Evolutionary conservation across 2,797 vertebrate species (phyloP), one percentile per base, ranked within the genome.

Genomic region (Falco biarmicus): DNA sequence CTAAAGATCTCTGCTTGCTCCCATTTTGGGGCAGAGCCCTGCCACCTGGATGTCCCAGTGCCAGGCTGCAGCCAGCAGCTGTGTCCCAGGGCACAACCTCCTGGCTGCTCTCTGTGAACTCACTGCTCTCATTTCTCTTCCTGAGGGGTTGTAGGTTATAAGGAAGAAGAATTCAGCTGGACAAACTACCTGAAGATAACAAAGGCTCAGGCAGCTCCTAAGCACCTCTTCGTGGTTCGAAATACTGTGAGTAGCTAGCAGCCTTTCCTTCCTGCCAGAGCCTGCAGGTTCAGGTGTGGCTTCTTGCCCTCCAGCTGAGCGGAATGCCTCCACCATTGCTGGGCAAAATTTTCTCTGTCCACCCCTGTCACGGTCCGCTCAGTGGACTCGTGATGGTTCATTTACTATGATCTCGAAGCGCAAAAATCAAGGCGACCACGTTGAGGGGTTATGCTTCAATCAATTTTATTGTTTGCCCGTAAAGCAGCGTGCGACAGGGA

Each of bases 81-180:
- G 25, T 84, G 32, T 32, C 57, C 32, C 32, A 47, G 47, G 39
- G 43, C 43, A 43, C 3, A 3, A 54, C 77, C 66, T 79, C 22
- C 56, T 73, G 32, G 11, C 28, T 94, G 60, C 60, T 84, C 21
- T 37, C 70, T 81, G 53, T 94, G 74, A 96, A 87, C 56, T 84
- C 3, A 6, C 43, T 87, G 87, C 57, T 96, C 57, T 95, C 60
- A 5, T 93, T 94, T 95, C 50, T 89, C 41, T 92, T 97, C 85
- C 81, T 60, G 97, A 97, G 97, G 97, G 93, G 93, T 98, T 98
- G 84, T 97, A 99, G 99, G 99, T 94, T 99, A 98, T 98, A 99
- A 99, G 97, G 99, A 99, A 93, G 99, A 99, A 51, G 99, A 99
- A 97, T 99, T 99, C 97, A 99, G 98, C 93, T 99, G 99, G 99